phyloP scores from a whole-genome alignment of 2,113 vertebrate species.

The Maccullochella peelii region DNA sequence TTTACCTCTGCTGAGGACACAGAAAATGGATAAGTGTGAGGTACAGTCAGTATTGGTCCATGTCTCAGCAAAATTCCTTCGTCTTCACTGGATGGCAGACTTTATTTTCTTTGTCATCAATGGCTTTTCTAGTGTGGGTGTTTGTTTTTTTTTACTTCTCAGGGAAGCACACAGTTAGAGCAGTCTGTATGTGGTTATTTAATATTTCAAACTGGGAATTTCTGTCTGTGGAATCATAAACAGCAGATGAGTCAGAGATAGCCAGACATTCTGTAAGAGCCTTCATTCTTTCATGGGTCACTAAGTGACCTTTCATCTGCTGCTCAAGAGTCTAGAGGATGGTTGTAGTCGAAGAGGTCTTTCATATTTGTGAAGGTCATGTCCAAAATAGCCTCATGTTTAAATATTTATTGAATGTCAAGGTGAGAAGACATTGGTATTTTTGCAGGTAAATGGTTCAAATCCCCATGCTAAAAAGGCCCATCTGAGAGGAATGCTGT shows the following conservation, averaged over 20 bases:
- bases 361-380: slow-evolving; percentile 20
- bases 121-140: not conserved
- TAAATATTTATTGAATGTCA: slow-evolving; percentile 22
- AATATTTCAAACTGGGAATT: not conserved
- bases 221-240: slow-evolving; percentile 8
- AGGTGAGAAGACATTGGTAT: slow-evolving; percentile 6
- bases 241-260: not conserved
- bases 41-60: not conserved
- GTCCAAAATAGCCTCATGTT: slow-evolving; percentile 12
- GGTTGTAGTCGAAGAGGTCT: not conserved
- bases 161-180: not conserved
- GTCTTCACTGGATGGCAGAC: no score
- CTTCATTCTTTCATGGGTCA: slow-evolving; percentile 6
- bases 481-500: not conserved
- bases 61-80: not conserved
- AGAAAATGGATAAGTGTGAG: not conserved
- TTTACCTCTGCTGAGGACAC: slow-evolving; percentile 10
- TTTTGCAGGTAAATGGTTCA: not conserved
- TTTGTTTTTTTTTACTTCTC: not conserved
- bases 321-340: not conserved
- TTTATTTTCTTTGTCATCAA: not conserved
- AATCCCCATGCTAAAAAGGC: not conserved
- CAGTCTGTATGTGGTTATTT: not conserved
- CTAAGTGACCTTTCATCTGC: slow-evolving; percentile 15
- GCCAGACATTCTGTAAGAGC: not conserved